Conservation (phyloP, 2,888 invertebrate genomes). For the Papilio protenor region DNA sequence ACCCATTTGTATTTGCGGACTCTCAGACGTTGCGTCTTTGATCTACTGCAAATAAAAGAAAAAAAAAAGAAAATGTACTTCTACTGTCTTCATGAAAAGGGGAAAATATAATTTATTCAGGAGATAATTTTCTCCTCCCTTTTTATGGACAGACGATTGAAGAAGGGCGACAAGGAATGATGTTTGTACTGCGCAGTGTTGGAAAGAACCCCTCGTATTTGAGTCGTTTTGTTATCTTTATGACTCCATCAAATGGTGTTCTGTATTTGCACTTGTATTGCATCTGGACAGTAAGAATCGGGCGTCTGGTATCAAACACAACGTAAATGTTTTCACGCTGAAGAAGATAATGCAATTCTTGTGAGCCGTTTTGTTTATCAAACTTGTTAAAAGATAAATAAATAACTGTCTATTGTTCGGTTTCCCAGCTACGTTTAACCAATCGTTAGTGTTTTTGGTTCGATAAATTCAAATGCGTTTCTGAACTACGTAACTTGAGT, state of each 20-base stretch:
- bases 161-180: constrained; percentile 72
- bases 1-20: constrained; percentile 80
- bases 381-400: no score
- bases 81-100: constrained; percentile 82
- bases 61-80: constrained; percentile 82
- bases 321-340: neutral
- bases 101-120: constrained; percentile 84
- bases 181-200: constrained; percentile 66
- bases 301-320: neutral
- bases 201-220: constrained; percentile 42
- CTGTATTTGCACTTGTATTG: constrained; percentile 45
- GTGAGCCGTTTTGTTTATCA: no score
- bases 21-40: constrained; percentile 79
- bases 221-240: constrained; percentile 44
- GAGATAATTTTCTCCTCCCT: constrained; percentile 83
- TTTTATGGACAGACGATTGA: constrained; percentile 73
- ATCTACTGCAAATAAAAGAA: constrained; percentile 73
- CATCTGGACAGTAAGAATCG: neutral
- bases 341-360: no score
- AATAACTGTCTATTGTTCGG: no score
- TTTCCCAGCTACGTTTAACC: no score
- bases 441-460: no score
- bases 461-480: no score
- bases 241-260: constrained; percentile 35
- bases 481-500: no score